A percentile compares a stretch with the other conserved stretches of the same genome.
Evolutionary conservation across 2,888 invertebrate species (phyloP).

Genomic region (Micoletzkya japonica): DNA sequence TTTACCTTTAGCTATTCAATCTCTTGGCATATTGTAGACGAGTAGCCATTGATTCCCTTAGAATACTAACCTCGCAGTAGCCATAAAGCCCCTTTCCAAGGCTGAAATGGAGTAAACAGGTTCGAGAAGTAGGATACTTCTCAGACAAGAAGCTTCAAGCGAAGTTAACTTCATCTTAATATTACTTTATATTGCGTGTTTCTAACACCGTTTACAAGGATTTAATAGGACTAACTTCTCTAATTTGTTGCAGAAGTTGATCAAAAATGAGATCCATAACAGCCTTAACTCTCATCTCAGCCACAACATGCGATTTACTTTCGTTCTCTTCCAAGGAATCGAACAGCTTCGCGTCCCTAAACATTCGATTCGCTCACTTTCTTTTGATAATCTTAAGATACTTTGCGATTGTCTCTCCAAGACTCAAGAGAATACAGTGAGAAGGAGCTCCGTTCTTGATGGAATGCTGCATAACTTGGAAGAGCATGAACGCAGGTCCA

Average conservation of each 20-base stretch:
- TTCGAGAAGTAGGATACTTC: conserved; percentile 13
- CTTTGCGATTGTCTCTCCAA: conserved; percentile 19
- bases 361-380: neutral
- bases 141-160: neutral
- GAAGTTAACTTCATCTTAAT: conserved; percentile 9
- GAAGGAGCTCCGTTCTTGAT: neutral
- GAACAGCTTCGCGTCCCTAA: neutral
- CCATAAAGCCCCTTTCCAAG: neutral
- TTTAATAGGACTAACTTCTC: neutral
- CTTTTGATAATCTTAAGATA: neutral
- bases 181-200: neutral
- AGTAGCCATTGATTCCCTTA: neutral
- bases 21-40: neutral
- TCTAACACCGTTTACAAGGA: neutral
- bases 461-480: conserved; percentile 2
- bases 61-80: conserved; percentile 8
- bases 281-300: conserved; percentile 20
- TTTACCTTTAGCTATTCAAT: conserved; percentile 4
- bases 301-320: conserved; percentile 7
- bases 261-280: conserved; percentile 2
- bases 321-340: neutral
- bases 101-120: neutral
- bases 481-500: conserved; percentile 18
- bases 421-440: conserved; percentile 6
- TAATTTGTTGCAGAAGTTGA: neutral